Percentiles rank a stretch among this genome's conserved stretches.
Evolutionary conservation across 1,140 invertebrate genomes (phyloP).

Genomic region (Campoletis sonorensis): DNA sequence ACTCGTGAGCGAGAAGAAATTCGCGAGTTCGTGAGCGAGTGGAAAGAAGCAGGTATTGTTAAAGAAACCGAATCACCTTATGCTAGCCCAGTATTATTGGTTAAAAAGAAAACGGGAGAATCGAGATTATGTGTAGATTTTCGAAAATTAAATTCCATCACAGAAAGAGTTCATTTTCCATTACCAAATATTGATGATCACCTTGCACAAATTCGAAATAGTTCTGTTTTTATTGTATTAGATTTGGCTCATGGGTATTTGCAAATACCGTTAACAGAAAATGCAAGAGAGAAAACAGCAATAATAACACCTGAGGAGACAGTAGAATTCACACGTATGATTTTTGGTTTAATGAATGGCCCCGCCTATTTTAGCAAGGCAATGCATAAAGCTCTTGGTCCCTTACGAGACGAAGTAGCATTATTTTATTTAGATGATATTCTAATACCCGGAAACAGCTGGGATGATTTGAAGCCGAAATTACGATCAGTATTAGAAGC

Average conservation of each 20-base stretch:
- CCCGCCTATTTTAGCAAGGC: conserved; percentile 26
- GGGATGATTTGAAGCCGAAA: conserved; percentile 54
- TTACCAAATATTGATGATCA: conserved; percentile 15
- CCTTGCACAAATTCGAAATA: conserved; percentile 22
- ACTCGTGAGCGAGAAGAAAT: conserved; percentile 23
- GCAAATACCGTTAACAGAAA: background rate
- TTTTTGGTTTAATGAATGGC: conserved; percentile 49
- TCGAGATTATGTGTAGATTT: conserved; percentile 15
- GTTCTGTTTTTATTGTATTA: conserved; percentile 32
- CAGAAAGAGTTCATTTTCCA: background rate
- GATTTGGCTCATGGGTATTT: conserved; percentile 44
- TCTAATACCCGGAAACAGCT: conserved; percentile 28
- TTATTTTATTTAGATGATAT: conserved; percentile 27
- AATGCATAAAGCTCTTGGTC: conserved; percentile 6
- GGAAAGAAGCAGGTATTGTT: conserved; percentile 34
- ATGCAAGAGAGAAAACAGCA: conserved; percentile 8
- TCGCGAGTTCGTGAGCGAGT: conserved; percentile 31
- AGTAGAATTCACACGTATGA: conserved; percentile 45
- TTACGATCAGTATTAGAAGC: conserved; percentile 55
- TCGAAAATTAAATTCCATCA: conserved; percentile 12
- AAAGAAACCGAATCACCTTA: conserved; percentile 43
- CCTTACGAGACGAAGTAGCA: background rate
- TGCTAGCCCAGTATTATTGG: conserved; percentile 38
- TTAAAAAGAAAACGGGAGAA: conserved; percentile 37
- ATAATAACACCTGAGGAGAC: conserved; percentile 48